Percentiles rank a stretch among this genome's conserved stretches.
These are phyloP conservation scores for Apodemia duryi DNA, from an alignment of 2,888 invertebrate genomes.

Conservation along the genomic window DNA sequence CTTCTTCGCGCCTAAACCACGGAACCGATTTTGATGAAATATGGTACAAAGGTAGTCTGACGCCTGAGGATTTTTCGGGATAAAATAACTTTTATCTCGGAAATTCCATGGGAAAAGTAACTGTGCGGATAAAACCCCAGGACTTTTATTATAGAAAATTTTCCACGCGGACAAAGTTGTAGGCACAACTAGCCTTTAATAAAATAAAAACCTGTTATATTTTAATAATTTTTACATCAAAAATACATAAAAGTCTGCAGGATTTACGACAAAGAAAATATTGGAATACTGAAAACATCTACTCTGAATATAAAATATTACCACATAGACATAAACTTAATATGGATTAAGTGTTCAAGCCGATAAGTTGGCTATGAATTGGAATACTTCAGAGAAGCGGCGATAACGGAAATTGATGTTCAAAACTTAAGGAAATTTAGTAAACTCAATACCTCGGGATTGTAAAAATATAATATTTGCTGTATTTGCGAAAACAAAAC, in stretches of 20 bases:
- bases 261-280: conserved; percentile 1
- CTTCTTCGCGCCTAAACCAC: too few species aligned
- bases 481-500: not conserved
- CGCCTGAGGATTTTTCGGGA: too few species aligned
- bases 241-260: not conserved
- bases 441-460: conserved; percentile 17
- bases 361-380: conserved; percentile 22
- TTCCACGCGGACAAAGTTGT: too few species aligned
- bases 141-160: too few species aligned
- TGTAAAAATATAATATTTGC: conserved; percentile 14
- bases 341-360: conserved; percentile 22
- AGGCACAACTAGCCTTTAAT: too few species aligned
- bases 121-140: too few species aligned
- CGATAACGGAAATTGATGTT: conserved; percentile 25
- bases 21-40: too few species aligned
- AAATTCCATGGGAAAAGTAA: too few species aligned
- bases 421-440: conserved; percentile 22
- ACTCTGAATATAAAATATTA: not conserved
- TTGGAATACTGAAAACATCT: not conserved
- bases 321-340: not conserved
- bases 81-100: too few species aligned
- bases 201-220: too few species aligned
- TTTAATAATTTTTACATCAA: too few species aligned
- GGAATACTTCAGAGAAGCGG: conserved; percentile 23
- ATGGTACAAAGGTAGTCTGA: too few species aligned